Base-by-base conservation (phyloP, 2,113 vertebrate species). In the Ammodytes dubius region DNA sequence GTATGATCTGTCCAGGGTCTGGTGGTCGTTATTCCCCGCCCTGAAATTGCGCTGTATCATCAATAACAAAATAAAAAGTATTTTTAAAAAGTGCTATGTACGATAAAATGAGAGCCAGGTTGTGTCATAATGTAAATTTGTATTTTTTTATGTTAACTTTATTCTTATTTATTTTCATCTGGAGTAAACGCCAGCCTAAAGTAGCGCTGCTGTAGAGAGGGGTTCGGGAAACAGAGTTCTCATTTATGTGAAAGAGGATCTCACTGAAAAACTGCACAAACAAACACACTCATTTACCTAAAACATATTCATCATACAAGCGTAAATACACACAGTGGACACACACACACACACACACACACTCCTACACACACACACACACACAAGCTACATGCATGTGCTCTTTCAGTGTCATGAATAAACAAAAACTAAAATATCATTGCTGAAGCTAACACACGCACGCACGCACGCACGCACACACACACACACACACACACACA, bases 201-300 rank as follows among this genome's bases (percentile, higher is more conserved):
- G n/a, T n/a, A n/a, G n/a, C n/a, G n/a, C n/a, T n/a, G n/a, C n/a
- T 63, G 77, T 69, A 81, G 70, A 73, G 67, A 59, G 75, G n/a
- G n/a, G 72, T 77, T 85, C 72, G 86, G 79, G 76, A 91, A 91
- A 91, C 87, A 88, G 66, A 69, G 73, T 64, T 81, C 82, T 88
- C 76, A 90, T 93, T 90, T 85, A 87, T 87, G 91, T 91, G 92
- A 93, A 94, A 94, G 77, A 81, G 68, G 84, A 92, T 92, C 82
- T 64, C 65, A 64, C 37, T 82, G 77, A 69, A 81, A 87, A 77
- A 57, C 64, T 84, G 71, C 54, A 53, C 67, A 65, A 70, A 82
- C 83, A 89, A 79, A 84, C 63, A 73, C 50, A 71, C 79, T 59
- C 43, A 76, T 70, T 70, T 67, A 81, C 70, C 66, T 80, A 49